These are phyloP conservation scores for Phalera bucephala DNA, from an alignment of 2,888 invertebrate species.

Conservation along the genomic window DNA sequence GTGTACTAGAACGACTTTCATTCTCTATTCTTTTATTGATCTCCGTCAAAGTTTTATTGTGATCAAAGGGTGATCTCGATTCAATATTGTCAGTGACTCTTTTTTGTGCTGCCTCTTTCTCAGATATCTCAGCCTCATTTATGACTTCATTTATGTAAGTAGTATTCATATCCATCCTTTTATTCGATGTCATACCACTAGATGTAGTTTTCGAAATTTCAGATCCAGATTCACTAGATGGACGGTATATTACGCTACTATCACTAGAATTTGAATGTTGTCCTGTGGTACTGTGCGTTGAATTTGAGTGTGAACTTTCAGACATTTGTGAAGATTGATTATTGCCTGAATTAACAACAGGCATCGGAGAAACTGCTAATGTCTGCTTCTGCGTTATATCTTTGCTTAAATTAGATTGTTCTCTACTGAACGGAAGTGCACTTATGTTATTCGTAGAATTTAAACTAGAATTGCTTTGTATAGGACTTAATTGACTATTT, in stretches of 20 bases:
- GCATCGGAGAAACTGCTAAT: conserved; percentile 90
- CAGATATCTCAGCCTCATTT: conserved; percentile 78
- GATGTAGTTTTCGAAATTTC: conserved; percentile 78
- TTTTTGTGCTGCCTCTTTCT: conserved; percentile 73
- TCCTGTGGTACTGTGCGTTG: conserved; percentile 85
- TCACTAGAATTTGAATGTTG: conserved; percentile 88
- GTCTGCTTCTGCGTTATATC: conserved; percentile 78
- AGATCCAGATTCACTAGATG: conserved; percentile 88
- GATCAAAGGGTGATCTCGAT: conserved; percentile 56
- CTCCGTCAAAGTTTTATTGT: conserved; percentile 63
- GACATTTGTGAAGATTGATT: conserved; percentile 82
- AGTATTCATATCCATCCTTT: conserved; percentile 78
- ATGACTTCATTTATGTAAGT: conserved; percentile 79
- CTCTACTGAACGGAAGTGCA: conserved; percentile 74
- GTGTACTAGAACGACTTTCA: conserved; percentile 73
- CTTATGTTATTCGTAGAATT: conserved; percentile 78
- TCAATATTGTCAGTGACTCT: conserved; percentile 50
- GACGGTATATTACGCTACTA: conserved; percentile 88
- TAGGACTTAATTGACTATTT: conserved; percentile 81
- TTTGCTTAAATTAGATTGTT: conserved; percentile 78
- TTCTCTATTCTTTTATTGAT: conserved; percentile 52
- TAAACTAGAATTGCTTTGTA: conserved; percentile 82
- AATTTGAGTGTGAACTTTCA: conserved; percentile 85
- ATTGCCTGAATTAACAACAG: conserved; percentile 69
- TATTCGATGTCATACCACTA: conserved; percentile 70